Evolutionary conservation across 2,797 vertebrate species (phyloP).

Genomic region (Cheirogaleus major): DNA sequence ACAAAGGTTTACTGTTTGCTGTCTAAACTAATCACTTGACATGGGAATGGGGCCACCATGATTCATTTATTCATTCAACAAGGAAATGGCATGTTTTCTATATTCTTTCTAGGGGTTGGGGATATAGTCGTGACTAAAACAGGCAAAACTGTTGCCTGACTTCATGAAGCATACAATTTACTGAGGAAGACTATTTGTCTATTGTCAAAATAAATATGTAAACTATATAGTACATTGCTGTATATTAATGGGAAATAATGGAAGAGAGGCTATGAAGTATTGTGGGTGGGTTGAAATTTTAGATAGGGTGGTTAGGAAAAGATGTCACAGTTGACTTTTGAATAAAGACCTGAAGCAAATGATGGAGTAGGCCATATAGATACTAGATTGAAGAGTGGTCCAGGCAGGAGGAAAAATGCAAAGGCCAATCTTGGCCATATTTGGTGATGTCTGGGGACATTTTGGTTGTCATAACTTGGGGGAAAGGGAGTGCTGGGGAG

Average conservation of each 20-base stretch:
- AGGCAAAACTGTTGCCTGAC: neutral
- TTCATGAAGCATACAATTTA: neutral
- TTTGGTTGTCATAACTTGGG: neutral
- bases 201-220: constrained; percentile 9
- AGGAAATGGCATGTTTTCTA: neutral
- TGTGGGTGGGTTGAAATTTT: neutral
- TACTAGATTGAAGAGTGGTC: neutral
- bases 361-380: neutral
- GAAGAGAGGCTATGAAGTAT: neutral
- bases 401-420: neutral
- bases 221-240: neutral
- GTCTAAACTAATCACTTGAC: neutral
- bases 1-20: neutral
- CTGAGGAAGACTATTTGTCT: neutral
- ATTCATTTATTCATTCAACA: neutral
- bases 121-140: neutral
- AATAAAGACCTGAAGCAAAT: neutral
- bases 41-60: neutral
- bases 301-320: neutral
- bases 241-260: neutral
- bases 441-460: neutral
- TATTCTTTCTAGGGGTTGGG: neutral
- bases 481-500: neutral
- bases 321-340: neutral
- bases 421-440: neutral